Evolutionary conservation across 2,888 invertebrate species (phyloP).

Genomic region (Seira sanloemensis): DNA sequence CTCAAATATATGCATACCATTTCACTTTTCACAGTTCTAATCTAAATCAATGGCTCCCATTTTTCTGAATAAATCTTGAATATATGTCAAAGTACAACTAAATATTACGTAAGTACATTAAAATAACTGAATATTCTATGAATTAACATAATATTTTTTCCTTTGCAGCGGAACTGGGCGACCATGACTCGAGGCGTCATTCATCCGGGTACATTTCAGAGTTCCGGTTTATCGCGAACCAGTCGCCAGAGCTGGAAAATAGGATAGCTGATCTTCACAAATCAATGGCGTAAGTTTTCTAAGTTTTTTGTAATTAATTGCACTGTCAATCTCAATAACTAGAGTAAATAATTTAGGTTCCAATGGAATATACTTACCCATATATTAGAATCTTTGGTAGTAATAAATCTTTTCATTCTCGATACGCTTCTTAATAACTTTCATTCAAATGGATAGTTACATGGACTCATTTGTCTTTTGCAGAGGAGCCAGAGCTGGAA

Average conservation of each 20-base stretch:
- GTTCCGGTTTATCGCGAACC: slow-evolving; percentile 97
- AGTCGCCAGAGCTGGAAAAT: slow-evolving; percentile 97
- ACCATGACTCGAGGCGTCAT: slow-evolving; percentile 94
- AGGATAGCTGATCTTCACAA: slow-evolving; percentile 94
- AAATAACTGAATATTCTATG: too few species aligned
- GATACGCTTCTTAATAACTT: background rate
- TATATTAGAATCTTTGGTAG: too few species aligned
- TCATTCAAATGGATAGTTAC: too few species aligned
- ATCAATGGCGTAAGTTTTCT: slow-evolving; percentile 80
- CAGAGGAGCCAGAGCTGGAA: slow-evolving; percentile 95
- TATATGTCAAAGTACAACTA: too few species aligned
- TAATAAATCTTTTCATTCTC: background rate
- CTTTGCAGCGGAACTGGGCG: slow-evolving; percentile 93
- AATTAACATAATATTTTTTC: slow-evolving; percentile 36
- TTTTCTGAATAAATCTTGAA: too few species aligned
- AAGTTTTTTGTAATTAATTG: slow-evolving; percentile 11
- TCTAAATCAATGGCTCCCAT: too few species aligned
- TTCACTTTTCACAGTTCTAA: too few species aligned
- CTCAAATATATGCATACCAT: too few species aligned
- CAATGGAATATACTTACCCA: too few species aligned
- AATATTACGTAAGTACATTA: too few species aligned
- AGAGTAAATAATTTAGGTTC: too few species aligned
- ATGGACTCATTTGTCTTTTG: slow-evolving; percentile 51
- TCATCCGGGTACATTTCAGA: slow-evolving; percentile 98
- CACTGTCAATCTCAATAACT: too few species aligned